Conservation (phyloP, 2,113 vertebrate genomes). For the Petrocephalus microphthalmus region DNA sequence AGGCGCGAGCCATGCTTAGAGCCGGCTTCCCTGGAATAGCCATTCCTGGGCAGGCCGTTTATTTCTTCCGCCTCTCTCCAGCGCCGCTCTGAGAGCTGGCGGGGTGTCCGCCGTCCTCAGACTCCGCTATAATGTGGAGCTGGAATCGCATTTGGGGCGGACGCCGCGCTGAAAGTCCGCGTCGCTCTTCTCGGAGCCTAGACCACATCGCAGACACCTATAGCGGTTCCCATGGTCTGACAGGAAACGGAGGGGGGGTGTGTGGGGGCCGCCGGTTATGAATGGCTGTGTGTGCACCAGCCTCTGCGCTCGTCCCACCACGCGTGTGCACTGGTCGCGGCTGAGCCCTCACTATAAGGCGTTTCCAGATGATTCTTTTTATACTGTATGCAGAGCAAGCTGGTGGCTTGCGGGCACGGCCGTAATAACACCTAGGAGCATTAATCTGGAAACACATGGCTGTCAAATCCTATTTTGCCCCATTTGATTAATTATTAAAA, state of each 20-base stretch:
- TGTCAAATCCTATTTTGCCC: constrained; percentile 51
- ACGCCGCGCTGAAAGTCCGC: background rate
- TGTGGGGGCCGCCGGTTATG: too few species aligned
- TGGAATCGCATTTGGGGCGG: background rate
- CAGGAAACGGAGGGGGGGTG: background rate
- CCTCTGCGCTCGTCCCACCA: background rate
- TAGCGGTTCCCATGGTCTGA: background rate
- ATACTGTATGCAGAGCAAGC: background rate
- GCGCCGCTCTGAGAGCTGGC: background rate
- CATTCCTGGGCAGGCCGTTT: background rate
- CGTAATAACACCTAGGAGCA: constrained; percentile 10
- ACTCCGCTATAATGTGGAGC: background rate
- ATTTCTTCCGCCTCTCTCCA: background rate
- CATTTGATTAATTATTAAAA: constrained; percentile 65
- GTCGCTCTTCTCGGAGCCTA: background rate
- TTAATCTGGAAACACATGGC: constrained; percentile 39
- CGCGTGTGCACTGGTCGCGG: background rate
- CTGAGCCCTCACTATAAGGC: background rate
- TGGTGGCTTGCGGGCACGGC: background rate
- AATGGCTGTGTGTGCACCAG: background rate
- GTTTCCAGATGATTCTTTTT: background rate
- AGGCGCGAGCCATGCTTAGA: background rate
- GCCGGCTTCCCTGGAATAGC: background rate
- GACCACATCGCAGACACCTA: background rate
- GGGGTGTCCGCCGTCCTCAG: background rate